Evolutionary conservation across 2,888 invertebrate genomes (phyloP), one percentile per base, ranked within the genome.

Genomic region (Phytoseiulus persimilis): DNA sequence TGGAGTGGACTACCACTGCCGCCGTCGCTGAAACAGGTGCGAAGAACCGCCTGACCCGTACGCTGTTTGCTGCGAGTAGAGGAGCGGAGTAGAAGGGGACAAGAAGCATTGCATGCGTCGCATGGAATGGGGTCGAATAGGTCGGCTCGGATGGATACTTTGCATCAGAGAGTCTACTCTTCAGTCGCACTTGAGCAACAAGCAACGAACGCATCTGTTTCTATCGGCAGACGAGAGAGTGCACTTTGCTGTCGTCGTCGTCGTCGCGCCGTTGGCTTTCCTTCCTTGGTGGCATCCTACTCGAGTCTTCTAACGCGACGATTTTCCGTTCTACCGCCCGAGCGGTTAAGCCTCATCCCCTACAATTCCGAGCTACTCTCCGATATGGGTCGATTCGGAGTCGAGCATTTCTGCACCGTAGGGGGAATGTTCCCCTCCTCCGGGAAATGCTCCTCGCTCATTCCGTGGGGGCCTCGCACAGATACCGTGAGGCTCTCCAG

Each of bases 141-240:
- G 65, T 65, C 65, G 65, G 23, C 65, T 65, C 65, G 65, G 23
- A 14, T 65, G 65, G 65, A 65, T 65, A 65, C 65, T 65, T 65
- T 65, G 65, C 65, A 65, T 65, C 65, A 65, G 65, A 65, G 65
- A 65, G 65, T 65, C 65, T 65, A 65, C 65, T 65, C 65, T 65
- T 65, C 65, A 65, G 65, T 65, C 65, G 65, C 65, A 65, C 65
- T 65, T 65, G 65, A 65, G 65, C 65, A 65, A 65, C 65, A 65
- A 65, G 65, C 65, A 23, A 65, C 65, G 28, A 65, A 65, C 65
- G 65, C 65, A 65, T 65, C 65, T 65, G 65, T 65, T 65, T 65
- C 65, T 65, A 65, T 65, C 65, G 65, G 65, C 28, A 65, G 65
- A 14, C 65, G 65, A 65, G 65, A 65, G 65, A 65, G 65, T 65